These are phyloP conservation scores for Prunella fulvescens DNA, from an alignment of 2,113 vertebrate genomes.

Conservation along the genomic window DNA sequence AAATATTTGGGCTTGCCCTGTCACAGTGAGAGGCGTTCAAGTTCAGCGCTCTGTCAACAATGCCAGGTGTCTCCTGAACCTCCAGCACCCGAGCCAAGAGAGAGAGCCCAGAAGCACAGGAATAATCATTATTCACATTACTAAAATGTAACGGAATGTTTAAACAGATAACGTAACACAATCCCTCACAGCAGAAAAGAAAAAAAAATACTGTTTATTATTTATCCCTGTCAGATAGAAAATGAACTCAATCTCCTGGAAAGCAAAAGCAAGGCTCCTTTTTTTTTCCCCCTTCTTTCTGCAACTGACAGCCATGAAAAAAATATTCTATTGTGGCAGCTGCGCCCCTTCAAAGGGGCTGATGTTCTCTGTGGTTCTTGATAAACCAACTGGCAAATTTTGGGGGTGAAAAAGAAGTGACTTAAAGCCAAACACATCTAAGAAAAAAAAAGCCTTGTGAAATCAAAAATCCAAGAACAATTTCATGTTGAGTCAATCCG, in stretches of 20 bases:
- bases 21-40: slow-evolving; percentile 52
- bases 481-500: slow-evolving; percentile 1
- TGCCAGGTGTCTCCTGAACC: slow-evolving; percentile 41
- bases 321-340: not conserved
- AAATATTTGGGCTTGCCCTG: slow-evolving; percentile 47
- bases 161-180: slow-evolving; percentile 60
- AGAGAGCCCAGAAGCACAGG: slow-evolving; percentile 43
- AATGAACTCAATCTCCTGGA: slow-evolving; percentile 31
- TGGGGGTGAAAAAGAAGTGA: not conserved
- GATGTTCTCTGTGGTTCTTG: not conserved
- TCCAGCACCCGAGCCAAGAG: slow-evolving; percentile 19
- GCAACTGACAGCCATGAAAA: not conserved
- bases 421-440: not conserved
- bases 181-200: not conserved
- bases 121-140: slow-evolving; percentile 44
- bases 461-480: slow-evolving; percentile 30
- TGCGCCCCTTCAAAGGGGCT: not conserved
- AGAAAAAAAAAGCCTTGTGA: not conserved
- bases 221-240: slow-evolving; percentile 42
- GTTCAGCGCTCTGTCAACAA: slow-evolving; percentile 55
- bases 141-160: slow-evolving; percentile 58
- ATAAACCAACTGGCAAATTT: slow-evolving; percentile 28
- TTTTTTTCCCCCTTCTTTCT: not conserved
- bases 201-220: slow-evolving; percentile 5
- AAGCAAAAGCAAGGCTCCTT: not conserved